These are phyloP conservation scores for Autographa pulchrina DNA, from an alignment of 2,888 invertebrate species.

Conservation along the genomic window DNA sequence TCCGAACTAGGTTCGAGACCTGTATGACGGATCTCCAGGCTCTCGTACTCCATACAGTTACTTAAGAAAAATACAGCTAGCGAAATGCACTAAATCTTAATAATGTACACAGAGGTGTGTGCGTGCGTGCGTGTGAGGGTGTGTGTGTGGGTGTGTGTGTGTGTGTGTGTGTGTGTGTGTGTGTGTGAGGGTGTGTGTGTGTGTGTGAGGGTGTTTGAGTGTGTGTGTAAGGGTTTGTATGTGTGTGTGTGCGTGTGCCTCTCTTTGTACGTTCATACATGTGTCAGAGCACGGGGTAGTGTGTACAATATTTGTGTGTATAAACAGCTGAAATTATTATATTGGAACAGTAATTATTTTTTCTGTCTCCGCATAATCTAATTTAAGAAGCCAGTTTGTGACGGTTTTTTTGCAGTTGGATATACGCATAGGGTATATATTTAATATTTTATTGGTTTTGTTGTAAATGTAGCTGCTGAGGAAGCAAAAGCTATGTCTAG, in stretches of 20 bases:
- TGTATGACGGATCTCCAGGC: too few relatives aligned
- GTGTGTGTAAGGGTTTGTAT: too few relatives aligned
- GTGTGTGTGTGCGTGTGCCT: not conserved
- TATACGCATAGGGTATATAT: not conserved
- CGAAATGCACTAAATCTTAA: not conserved
- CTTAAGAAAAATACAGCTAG: too few relatives aligned
- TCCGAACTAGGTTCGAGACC: too few relatives aligned
- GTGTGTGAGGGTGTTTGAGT: too few relatives aligned
- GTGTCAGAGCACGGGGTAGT: too few relatives aligned
- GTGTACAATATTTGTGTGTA: not conserved
- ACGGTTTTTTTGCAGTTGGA: not conserved
- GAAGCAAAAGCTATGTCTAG: not conserved
- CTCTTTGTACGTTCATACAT: too few relatives aligned
- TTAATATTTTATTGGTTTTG: not conserved
- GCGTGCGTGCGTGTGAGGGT: not conserved
- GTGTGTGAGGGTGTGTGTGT: too few relatives aligned
- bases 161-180: too few relatives aligned
- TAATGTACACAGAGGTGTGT: not conserved
- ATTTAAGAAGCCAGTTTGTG: not conserved
- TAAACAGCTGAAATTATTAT: not conserved
- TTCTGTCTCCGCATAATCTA: not conserved
- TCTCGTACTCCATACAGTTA: too few relatives aligned
- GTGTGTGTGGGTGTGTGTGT: too few relatives aligned
- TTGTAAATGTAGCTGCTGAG: too few relatives aligned
- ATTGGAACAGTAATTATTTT: slow-evolving; percentile 5